Percentiles rank a stretch among this genome's conserved stretches.
Evolutionary conservation across 2,113 vertebrate species (phyloP).

Genomic region (Mormoops blainvillei): DNA sequence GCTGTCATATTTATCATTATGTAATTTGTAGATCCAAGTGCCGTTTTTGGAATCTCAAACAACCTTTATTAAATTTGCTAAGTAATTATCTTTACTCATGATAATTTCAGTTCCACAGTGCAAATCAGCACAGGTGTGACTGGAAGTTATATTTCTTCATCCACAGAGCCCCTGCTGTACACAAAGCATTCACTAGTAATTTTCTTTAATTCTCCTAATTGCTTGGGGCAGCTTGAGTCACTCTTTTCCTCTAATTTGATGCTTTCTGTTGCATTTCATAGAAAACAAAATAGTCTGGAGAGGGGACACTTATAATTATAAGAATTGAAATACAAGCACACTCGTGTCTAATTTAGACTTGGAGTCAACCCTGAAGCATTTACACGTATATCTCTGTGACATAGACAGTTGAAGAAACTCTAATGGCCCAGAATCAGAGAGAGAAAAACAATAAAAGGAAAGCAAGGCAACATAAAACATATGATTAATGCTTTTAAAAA

Average conservation of each 20-base stretch:
- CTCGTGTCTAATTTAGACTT: constrained; percentile 19
- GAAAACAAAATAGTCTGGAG: constrained; percentile 41
- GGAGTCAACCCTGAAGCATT: background rate
- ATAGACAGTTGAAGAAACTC: background rate
- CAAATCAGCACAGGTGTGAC: constrained; percentile 57
- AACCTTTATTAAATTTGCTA: constrained; percentile 62
- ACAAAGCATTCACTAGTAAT: constrained; percentile 32
- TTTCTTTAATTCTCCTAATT: constrained; percentile 70
- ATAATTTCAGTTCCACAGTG: constrained; percentile 57
- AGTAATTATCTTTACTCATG: constrained; percentile 66
- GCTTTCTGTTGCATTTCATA: constrained; percentile 33
- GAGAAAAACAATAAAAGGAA: background rate
- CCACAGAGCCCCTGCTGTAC: constrained; percentile 48
- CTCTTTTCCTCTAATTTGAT: constrained; percentile 47
- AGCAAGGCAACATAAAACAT: background rate
- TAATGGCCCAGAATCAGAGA: background rate
- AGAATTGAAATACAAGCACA: constrained; percentile 37
- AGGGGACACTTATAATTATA: constrained; percentile 1
- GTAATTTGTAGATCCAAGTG: constrained; percentile 20
- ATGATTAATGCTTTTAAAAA: background rate
- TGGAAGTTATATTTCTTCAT: constrained; percentile 49
- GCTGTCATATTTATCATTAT: constrained; percentile 9
- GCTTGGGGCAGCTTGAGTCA: constrained; percentile 30
- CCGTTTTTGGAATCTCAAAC: constrained; percentile 55
- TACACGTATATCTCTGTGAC: background rate